Evolutionary conservation across 2,797 vertebrate species (phyloP).

Genomic region (Amblyopsis hoosieri): DNA sequence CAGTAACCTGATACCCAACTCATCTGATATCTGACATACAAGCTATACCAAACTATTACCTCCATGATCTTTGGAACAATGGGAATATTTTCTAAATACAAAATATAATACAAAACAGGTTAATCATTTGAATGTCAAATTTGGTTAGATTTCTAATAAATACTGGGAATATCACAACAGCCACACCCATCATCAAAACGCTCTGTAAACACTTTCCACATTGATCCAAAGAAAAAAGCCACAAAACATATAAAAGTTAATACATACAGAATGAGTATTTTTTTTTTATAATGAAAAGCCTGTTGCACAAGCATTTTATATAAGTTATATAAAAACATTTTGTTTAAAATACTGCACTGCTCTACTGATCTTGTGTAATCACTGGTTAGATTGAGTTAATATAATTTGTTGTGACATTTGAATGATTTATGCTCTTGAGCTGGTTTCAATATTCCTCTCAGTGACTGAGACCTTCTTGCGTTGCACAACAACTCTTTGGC

Average conservation of each 20-base stretch:
- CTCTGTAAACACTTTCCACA: too few relatives aligned
- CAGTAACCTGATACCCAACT: too few relatives aligned
- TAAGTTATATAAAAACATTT: neutral
- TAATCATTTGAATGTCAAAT: neutral
- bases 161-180: constrained; percentile 1
- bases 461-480: constrained; percentile 68
- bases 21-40: too few relatives aligned
- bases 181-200: neutral
- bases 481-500: constrained; percentile 65
- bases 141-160: constrained; percentile 12
- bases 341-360: too few relatives aligned
- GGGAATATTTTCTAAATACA: neutral
- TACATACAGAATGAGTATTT: neutral
- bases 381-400: neutral
- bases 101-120: constrained; percentile 14
- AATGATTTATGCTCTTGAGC: constrained; percentile 38
- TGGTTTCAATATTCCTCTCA: constrained; percentile 63
- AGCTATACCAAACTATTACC: too few relatives aligned
- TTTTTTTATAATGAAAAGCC: too few relatives aligned
- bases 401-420: neutral
- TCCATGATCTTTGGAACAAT: too few relatives aligned
- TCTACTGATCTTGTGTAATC: neutral
- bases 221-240: neutral
- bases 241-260: neutral
- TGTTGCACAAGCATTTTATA: neutral